Evolutionary conservation across 2,113 vertebrate genomes (phyloP).

Genomic region (Toxostoma redivivum): DNA sequence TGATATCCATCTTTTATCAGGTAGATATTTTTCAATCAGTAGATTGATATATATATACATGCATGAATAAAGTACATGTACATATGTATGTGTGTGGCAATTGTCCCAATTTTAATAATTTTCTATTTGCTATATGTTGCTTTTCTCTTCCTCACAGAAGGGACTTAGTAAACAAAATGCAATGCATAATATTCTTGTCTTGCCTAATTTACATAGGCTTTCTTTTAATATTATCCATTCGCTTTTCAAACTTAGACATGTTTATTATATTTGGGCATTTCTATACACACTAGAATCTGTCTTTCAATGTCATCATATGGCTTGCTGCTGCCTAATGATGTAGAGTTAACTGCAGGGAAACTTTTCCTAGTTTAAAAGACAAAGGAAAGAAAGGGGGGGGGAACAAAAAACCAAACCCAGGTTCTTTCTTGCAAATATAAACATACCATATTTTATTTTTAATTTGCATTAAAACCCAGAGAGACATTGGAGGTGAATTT

Average conservation of each 20-base stretch:
- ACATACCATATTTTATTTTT: neutral
- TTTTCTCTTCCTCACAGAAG: neutral
- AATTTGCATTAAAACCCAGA: neutral
- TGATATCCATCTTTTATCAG: neutral
- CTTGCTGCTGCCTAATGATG: neutral
- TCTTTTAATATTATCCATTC: neutral
- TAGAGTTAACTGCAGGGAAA: neutral
- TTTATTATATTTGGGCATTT: neutral
- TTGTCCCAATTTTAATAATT: neutral
- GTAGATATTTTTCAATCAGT: neutral
- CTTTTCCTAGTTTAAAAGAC: neutral
- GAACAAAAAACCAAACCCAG: no score
- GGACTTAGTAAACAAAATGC: neutral
- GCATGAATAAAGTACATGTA: neutral
- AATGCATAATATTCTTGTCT: neutral
- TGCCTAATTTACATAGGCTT: neutral
- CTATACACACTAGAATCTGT: neutral
- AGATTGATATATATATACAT: neutral
- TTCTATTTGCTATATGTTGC: neutral
- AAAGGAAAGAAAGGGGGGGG: neutral
- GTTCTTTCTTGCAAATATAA: neutral
- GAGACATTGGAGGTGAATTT: neutral
- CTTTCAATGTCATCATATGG: neutral
- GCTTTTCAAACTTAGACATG: rapidly evolving
- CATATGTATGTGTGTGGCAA: neutral